Evolutionary conservation across 2,888 invertebrate genomes (phyloP).

Genomic region (Lasioglossum villosulum): DNA sequence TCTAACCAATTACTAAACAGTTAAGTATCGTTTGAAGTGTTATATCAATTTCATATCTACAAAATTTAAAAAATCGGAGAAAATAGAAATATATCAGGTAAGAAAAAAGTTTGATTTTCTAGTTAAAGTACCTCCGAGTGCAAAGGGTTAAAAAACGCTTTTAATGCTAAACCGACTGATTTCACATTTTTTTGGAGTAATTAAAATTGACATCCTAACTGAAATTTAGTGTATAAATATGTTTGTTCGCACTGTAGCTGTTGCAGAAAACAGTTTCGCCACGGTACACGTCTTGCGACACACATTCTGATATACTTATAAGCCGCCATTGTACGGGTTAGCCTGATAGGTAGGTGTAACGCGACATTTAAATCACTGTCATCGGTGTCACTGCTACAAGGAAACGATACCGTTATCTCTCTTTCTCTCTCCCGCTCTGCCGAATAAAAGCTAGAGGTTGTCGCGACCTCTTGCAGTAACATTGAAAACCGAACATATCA

Average conservation of each 20-base stretch:
- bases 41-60: no score
- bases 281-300: neutral
- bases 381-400: conserved; percentile 54
- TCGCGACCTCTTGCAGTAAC: neutral
- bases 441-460: conserved; percentile 46
- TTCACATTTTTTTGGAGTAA: neutral
- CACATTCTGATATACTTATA: conserved; percentile 10
- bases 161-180: neutral
- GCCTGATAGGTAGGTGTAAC: conserved; percentile 38
- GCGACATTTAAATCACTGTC: conserved; percentile 55
- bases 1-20: no score
- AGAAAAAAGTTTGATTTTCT: no score
- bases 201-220: neutral
- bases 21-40: no score
- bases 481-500: neutral
- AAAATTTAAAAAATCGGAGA: no score
- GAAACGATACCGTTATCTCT: conserved; percentile 60
- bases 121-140: no score
- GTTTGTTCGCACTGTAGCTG: neutral
- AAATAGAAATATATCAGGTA: no score
- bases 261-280: neutral
- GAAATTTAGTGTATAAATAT: neutral
- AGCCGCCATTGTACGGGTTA: conserved; percentile 15
- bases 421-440: conserved; percentile 11
- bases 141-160: neutral